Conservation (phyloP, 2,888 invertebrate genomes). For the Stomorhina lunata region DNA sequence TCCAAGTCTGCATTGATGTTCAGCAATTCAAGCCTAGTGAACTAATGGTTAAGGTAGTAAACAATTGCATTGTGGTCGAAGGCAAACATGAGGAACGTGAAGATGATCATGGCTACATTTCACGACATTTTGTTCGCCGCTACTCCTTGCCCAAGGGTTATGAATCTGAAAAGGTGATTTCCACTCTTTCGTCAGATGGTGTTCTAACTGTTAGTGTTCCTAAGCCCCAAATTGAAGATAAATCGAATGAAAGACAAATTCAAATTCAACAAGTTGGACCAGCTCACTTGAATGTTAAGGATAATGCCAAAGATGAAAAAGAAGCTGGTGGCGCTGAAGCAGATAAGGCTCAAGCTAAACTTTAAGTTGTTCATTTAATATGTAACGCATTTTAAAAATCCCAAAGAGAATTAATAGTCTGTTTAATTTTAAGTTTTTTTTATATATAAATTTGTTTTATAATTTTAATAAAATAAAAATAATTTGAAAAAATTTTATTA, state of each 20-base stretch:
- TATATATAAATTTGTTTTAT: neutral
- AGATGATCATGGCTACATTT: slow-evolving; percentile 87
- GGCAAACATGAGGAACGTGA: slow-evolving; percentile 89
- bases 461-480: too few species aligned
- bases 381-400: too few species aligned
- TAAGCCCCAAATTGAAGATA: slow-evolving; percentile 75
- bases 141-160: slow-evolving; percentile 88
- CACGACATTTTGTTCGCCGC: slow-evolving; percentile 87
- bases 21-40: slow-evolving; percentile 90
- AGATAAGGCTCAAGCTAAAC: slow-evolving; percentile 16
- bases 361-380: neutral
- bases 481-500: too few species aligned
- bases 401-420: neutral
- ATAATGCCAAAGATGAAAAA: slow-evolving; percentile 72
- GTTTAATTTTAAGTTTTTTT: neutral
- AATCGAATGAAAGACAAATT: slow-evolving; percentile 81
- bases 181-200: slow-evolving; percentile 88
- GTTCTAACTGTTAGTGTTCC: slow-evolving; percentile 87
- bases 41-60: slow-evolving; percentile 88
- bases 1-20: slow-evolving; percentile 87
- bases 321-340: slow-evolving; percentile 16
- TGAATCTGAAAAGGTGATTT: slow-evolving; percentile 86
- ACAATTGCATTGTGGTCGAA: slow-evolving; percentile 86
- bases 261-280: slow-evolving; percentile 84
- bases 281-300: slow-evolving; percentile 80